Conservation (phyloP, 2,888 invertebrate genomes). For the Deilephila elpenor region DNA sequence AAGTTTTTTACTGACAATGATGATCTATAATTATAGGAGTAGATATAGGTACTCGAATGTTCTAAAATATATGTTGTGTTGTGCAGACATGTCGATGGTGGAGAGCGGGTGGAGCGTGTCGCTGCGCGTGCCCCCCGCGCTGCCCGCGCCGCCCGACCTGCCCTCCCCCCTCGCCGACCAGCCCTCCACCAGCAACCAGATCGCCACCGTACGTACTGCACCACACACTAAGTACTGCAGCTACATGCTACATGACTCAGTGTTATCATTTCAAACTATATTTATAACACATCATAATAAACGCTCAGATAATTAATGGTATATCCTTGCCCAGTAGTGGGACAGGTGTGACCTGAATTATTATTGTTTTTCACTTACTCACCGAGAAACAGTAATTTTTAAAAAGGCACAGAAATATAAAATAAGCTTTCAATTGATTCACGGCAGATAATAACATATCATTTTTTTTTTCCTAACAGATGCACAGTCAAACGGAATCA, state of each 20-base stretch:
- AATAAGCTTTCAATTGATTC: background rate
- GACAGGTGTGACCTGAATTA: too few relatives aligned
- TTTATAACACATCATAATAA: too few relatives aligned
- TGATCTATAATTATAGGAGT: too few relatives aligned
- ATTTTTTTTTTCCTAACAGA: constrained; percentile 50
- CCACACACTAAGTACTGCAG: too few relatives aligned
- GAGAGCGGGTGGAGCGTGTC: constrained; percentile 57
- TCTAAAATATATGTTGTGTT: background rate
- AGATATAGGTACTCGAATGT: background rate
- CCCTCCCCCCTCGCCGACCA: constrained; percentile 40
- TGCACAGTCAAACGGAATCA: constrained; percentile 69
- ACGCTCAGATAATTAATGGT: too few relatives aligned
- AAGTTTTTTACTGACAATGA: too few relatives aligned
- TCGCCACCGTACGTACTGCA: constrained; percentile 30
- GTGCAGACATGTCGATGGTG: constrained; percentile 14
- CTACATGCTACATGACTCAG: too few relatives aligned
- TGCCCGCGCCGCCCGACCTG: constrained; percentile 48
- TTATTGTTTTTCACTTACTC: too few relatives aligned
- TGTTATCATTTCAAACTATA: too few relatives aligned
- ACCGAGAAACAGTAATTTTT: too few relatives aligned
- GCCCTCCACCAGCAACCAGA: constrained; percentile 63
- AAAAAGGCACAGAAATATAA: background rate
- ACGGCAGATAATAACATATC: background rate
- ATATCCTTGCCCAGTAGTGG: too few relatives aligned
- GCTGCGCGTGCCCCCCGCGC: constrained; percentile 47